A percentile compares a stretch with the other conserved stretches of the same genome.
These are phyloP conservation scores for Sebastiscus albofasciatus DNA, from an alignment of 2,797 vertebrate genomes.

Conservation along the genomic window DNA sequence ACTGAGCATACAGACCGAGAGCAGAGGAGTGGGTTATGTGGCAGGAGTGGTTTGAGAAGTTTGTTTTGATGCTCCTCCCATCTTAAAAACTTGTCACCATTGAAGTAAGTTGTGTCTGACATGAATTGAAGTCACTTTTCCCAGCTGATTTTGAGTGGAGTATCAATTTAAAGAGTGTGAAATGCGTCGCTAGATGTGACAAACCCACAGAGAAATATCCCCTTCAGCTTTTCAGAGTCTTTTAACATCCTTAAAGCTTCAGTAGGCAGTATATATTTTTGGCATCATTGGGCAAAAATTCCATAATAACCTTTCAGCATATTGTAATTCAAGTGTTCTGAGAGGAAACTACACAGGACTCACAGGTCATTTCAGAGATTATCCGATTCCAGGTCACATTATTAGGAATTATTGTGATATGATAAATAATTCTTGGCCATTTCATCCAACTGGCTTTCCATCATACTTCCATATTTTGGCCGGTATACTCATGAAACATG, in stretches of 20 bases:
- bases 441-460: neutral
- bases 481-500: neutral
- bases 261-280: too few species aligned
- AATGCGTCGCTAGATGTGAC: neutral
- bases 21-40: neutral
- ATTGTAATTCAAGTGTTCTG: too few species aligned
- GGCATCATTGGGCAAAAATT: too few species aligned
- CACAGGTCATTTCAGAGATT: too few species aligned
- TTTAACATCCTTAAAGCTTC: neutral
- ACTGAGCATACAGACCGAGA: neutral
- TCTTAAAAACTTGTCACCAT: neutral
- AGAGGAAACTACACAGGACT: too few species aligned
- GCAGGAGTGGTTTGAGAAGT: neutral
- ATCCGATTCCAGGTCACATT: too few species aligned
- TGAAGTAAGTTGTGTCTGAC: neutral
- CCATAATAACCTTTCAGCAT: too few species aligned
- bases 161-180: neutral
- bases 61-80: neutral
- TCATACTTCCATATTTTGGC: neutral
- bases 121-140: neutral
- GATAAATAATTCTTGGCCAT: neutral
- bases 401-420: neutral
- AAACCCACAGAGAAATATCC: neutral
- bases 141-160: neutral
- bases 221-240: neutral